Evolutionary conservation across 2,888 invertebrate species (phyloP), one percentile per base, ranked within the genome.

Genomic region (Rhodophaea formosa): DNA sequence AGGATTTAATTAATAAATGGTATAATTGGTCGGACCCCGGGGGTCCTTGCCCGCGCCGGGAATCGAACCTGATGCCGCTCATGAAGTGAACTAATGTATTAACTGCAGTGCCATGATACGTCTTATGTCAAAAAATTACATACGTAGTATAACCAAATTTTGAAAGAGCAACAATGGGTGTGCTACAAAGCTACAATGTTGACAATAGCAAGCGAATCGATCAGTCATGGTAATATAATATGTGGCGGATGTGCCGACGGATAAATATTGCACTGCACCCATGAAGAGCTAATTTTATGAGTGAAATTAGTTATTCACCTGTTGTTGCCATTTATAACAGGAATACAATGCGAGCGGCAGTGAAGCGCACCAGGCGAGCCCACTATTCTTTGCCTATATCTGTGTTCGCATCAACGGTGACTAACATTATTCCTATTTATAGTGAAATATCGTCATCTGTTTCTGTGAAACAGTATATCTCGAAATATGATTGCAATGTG

Each of bases 221-320:
- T 72, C 69, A 73, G 76, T 79, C 75, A 80, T 74, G 75, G 76
- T 70, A 71, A 79, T 75, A 72, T 70, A 62, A 77, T 76, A 77
- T 78, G 77, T 78, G 81, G 77, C 89, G 88, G 88, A 87, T 86
- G 82, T 82, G 81, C 69, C 75, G 77, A 83, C 82, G 77, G 80
- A 83, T 86, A 86, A 84, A 88, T 88, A 89, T 86, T 86, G 83
- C 84, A 84, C 88, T 86, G 82, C 89, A 86, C 88, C 90, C 88
- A 88, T 85, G 80, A 76, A 82, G 77, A 84, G 84, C 85, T 90
- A 86, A 87, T 87, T 86, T 89, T 89, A 88, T 88, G 82, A 88
- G 86, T 86, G 85, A 90, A 91, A 91, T 90, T 88, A 90, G 87
- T 88, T 84, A 88, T 88, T 90, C 88, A 91, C 90, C 90, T 91